Conservation (phyloP, 1,140 invertebrate genomes). For the Formica selysi region DNA sequence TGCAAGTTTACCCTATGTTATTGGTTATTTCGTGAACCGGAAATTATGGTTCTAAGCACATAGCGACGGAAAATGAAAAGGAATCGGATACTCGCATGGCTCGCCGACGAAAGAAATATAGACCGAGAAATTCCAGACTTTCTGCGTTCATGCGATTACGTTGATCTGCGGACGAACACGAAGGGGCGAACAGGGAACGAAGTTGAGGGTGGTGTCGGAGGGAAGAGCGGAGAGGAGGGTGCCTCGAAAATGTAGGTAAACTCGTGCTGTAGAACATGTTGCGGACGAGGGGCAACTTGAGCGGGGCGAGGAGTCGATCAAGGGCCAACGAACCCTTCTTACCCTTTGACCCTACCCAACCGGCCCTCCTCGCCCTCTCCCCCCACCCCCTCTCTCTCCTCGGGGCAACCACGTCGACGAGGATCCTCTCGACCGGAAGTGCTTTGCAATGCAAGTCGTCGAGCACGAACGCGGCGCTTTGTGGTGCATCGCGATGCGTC, state of each 20-base stretch:
- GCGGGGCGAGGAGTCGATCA: conserved; percentile 63
- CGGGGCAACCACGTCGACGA: conserved; percentile 58
- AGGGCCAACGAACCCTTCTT: conserved; percentile 79
- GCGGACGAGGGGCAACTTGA: conserved; percentile 58
- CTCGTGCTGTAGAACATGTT: conserved; percentile 63
- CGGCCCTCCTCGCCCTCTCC: neutral
- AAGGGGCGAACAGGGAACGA: conserved; percentile 22
- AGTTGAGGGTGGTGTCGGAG: conserved; percentile 4
- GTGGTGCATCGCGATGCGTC: conserved; percentile 67
- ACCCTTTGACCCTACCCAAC: conserved; percentile 76
- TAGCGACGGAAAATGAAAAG: neutral
- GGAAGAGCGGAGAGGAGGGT: neutral
- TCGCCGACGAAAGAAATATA: conserved; percentile 24
- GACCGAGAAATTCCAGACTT: conserved; percentile 14
- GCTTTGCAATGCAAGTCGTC: conserved; percentile 76
- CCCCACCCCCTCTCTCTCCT: neutral
- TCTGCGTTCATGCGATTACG: conserved; percentile 23
- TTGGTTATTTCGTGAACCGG: neutral
- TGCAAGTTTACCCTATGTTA: neutral
- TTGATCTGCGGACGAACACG: conserved; percentile 4
- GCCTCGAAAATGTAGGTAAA: conserved; percentile 58
- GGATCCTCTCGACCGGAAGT: conserved; percentile 77
- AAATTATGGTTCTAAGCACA: neutral
- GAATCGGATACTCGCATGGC: neutral
- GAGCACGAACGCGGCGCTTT: conserved; percentile 68